Base-by-base conservation (phyloP, 2,888 invertebrate genomes). In the Isoperla grammatica region DNA sequence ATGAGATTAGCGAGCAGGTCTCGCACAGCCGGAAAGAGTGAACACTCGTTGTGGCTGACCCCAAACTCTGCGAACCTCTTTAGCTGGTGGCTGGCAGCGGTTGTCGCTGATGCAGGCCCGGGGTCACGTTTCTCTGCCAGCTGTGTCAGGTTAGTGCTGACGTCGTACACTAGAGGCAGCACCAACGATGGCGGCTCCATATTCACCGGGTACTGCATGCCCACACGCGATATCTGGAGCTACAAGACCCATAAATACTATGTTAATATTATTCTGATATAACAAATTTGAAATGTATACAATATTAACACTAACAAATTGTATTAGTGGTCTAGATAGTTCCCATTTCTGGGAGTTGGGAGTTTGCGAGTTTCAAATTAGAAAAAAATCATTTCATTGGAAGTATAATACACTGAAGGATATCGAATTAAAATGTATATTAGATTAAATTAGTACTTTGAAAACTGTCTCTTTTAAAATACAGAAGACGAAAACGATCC, bases 101-200 rank as follows among this genome's bases (percentile, higher is more conserved):
- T 78, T 65, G 82, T 80, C 1, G 81, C 81, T 0, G 83, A 79
- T 6, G 81, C 80, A 35, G 76, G 76, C 13, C 79, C 78, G 2
- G 83, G 78, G 67, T 91, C 91, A 48, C 89, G 80, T 68, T 89
- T 87, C 72, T 94, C 94, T 0, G 92, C 91, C 61, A 95, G 76
- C 71, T 90, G 90, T 6, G 94, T 94, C 46, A 87, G 79, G 75
- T 96, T 96, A 46, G 86, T 85, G 67, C 82, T 84, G 66, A 90
- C 84, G 74, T 96, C 95, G 74, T 96, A 94, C 48, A 96, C 88
- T 63, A 96, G 79, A 1, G 96, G 95, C 63, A 96, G 79, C 17
- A 94, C 88, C 57, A 96, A 71, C 0, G 87, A 83, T 13, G 85
- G 84, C 3, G 85, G 83, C 66, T 88, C 88, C 65, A 83, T 81